These are phyloP conservation scores for Griposia aprilina DNA, from an alignment of 2,888 invertebrate genomes.

Conservation along the genomic window DNA sequence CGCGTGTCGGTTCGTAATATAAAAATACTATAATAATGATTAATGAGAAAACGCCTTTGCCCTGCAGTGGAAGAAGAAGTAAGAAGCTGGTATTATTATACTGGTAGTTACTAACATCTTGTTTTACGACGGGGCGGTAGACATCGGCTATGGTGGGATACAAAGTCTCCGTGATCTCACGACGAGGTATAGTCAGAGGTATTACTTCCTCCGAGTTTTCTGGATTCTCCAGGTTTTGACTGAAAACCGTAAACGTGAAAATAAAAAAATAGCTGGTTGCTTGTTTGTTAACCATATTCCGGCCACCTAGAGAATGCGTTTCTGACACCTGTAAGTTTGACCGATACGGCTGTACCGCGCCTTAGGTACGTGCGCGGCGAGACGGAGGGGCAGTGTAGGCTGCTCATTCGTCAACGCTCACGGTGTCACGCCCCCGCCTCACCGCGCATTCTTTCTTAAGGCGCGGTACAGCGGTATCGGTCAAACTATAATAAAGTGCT, in stretches of 20 bases:
- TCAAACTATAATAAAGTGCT: too few species aligned
- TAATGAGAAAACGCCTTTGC: background rate
- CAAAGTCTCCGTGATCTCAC: slow-evolving; percentile 18
- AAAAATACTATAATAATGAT: background rate
- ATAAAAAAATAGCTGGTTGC: background rate
- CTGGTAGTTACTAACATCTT: slow-evolving; percentile 20
- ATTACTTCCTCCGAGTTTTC: slow-evolving; percentile 59
- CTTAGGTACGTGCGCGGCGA: too few species aligned
- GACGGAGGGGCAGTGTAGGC: too few species aligned
- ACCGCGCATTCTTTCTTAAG: too few species aligned
- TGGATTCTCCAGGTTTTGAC: slow-evolving; percentile 38
- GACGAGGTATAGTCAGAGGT: slow-evolving; percentile 39
- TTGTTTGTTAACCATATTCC: background rate
- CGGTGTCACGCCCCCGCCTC: too few species aligned
- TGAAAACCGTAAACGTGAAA: slow-evolving; percentile 3
- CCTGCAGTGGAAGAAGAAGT: background rate
- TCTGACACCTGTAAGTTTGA: too few species aligned
- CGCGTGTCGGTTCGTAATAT: background rate
- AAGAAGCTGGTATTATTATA: background rate
- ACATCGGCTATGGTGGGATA: slow-evolving; percentile 5
- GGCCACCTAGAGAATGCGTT: too few species aligned
- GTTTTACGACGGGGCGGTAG: slow-evolving; percentile 8
- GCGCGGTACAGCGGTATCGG: too few species aligned
- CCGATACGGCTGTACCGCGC: too few species aligned
- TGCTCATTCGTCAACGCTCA: too few species aligned